A percentile compares a stretch with the other conserved stretches of the same genome.
These are phyloP conservation scores for Phrynocephalus forsythii DNA, from an alignment of 2,797 vertebrate species.

Conservation along the genomic window DNA sequence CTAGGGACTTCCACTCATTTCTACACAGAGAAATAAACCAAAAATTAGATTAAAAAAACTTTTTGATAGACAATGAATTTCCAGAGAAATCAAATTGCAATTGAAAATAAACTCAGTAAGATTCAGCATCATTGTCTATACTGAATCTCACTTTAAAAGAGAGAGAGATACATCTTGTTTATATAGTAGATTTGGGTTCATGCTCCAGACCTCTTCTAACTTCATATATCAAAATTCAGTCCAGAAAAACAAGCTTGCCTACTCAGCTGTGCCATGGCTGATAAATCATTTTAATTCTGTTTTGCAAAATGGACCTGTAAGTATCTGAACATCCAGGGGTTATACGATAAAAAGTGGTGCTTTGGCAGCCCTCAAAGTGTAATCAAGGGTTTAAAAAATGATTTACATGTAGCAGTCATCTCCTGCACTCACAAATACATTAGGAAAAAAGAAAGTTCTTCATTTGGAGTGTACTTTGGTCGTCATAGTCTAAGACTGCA, in stretches of 20 bases:
- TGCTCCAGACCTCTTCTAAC: slow-evolving; percentile 11
- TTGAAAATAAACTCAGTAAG: slow-evolving; percentile 23
- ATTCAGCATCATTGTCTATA: slow-evolving; percentile 32
- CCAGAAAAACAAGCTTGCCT: slow-evolving; percentile 4
- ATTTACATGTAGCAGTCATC: not conserved
- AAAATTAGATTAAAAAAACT: not conserved
- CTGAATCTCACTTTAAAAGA: not conserved
- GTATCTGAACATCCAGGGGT: not conserved
- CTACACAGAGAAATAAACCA: slow-evolving; percentile 14
- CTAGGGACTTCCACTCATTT: slow-evolving; percentile 27
- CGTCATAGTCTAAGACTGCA: not conserved
- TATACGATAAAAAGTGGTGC: not conserved
- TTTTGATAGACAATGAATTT: slow-evolving; percentile 29
- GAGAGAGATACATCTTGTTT: not conserved
- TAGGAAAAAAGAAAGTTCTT: not conserved
- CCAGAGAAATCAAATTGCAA: slow-evolving; percentile 35
- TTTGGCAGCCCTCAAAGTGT: not conserved
- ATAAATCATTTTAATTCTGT: not conserved
- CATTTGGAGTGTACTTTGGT: not conserved
- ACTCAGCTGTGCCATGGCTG: not conserved
- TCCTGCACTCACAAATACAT: not conserved
- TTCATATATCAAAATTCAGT: not conserved
- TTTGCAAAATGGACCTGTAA: not conserved
- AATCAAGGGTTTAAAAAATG: no score
- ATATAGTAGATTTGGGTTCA: not conserved